Evolutionary conservation across 92 coral and sea anemone species (phyloP), one percentile per base, ranked within the genome.

Genomic region (Paramuricea clavata): DNA sequence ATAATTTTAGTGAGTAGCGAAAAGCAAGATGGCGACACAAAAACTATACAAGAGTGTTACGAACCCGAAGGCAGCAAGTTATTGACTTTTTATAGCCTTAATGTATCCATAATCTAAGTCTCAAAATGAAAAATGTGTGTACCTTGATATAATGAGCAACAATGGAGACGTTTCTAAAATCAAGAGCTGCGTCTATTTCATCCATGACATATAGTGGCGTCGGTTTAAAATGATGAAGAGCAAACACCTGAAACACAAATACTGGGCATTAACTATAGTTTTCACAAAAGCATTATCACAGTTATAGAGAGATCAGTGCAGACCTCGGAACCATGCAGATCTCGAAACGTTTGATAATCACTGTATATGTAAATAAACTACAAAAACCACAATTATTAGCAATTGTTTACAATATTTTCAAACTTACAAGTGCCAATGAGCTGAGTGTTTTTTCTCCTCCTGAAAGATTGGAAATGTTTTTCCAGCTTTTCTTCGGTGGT

Each of bases 401-500:
- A 27, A 70, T 31, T 31, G 42, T 41, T 5, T 41, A 22, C 15
- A 75, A 31, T 60, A 49, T 17, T 71, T 31, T 25, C 34, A 10
- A 36, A 71, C 98, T 82, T 31, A 96, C 99, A 93, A 96, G 89
- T 50, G 99, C 99, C 76, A 96, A 86, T 12, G 99, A 97, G 28
- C 98, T 97, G 61, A 97, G 84, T 0, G 98, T 97, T 90, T 97
- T 97, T 90, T 97, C 99, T 52, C 99, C 99, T 83, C 99, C 99
- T 7, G 99, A 97, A 11, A 97, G 92, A 79, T 97, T 97, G 12
- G 98, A 95, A 49, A 97, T 97, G 80, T 97, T 97, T 74, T 97
- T 97, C 99, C 99, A 97, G 81, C 98, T 97, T 87, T 97, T 94
- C 90, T 97, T 97, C 31, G 98, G 98, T 34, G 99, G 99, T 69